phyloP scores from a whole-genome alignment of 1,140 invertebrate genomes.

The Diachasmimorpha longicaudata region DNA sequence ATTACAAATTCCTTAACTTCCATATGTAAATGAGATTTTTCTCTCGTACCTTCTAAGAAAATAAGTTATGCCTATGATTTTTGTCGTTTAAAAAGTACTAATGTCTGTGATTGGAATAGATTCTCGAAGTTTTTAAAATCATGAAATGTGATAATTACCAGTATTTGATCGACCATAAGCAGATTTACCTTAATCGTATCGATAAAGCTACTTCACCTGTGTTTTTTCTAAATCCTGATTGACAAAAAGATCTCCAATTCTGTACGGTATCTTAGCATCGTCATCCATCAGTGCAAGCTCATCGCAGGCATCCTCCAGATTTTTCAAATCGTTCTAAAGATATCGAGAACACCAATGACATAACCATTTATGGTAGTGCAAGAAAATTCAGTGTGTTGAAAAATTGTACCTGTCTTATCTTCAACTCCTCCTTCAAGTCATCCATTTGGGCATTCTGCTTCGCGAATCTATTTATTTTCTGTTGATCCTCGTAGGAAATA shows the following conservation, averaged over 20 bases:
- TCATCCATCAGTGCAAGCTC: conserved; percentile 84
- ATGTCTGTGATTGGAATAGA: no score
- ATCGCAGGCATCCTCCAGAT: conserved; percentile 89
- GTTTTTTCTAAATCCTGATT: conserved; percentile 78
- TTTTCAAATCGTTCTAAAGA: conserved; percentile 83
- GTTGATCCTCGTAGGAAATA: conserved; percentile 95
- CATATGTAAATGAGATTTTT: no score
- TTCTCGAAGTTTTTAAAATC: no score
- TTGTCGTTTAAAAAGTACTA: no score
- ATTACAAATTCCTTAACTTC: no score
- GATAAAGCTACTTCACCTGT: conserved; percentile 61
- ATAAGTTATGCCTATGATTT: no score
- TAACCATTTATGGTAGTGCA: conserved; percentile 24
- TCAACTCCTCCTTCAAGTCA: conserved; percentile 90
- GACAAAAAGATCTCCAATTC: conserved; percentile 90
- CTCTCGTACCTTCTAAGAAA: no score
- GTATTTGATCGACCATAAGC: no score
- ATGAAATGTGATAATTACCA: no score
- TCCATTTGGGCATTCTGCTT: conserved; percentile 89
- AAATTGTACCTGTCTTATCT: conserved; percentile 76
- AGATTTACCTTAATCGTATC: no score
- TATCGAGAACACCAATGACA: background rate
- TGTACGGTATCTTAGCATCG: conserved; percentile 80
- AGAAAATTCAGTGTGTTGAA: background rate
- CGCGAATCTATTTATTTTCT: conserved; percentile 97